phyloP scores from a whole-genome alignment of 2,113 vertebrate species.

The Cygnus buccinator region DNA sequence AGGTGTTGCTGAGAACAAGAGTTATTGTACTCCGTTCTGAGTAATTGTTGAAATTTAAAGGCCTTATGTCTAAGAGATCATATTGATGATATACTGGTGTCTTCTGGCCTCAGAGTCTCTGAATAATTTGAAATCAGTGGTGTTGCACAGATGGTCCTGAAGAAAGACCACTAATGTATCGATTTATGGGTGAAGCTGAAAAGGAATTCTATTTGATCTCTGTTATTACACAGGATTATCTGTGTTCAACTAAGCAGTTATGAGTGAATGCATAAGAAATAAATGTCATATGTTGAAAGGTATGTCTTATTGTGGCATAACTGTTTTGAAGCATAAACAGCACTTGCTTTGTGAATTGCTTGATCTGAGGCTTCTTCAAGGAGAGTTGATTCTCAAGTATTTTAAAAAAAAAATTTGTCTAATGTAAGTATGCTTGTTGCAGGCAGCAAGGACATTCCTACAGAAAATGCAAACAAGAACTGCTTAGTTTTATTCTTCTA shows the following conservation, averaged over 20 bases:
- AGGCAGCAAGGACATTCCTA: neutral
- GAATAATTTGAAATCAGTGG: neutral
- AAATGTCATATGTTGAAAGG: no score
- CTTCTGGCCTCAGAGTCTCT: neutral
- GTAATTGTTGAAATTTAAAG: neutral
- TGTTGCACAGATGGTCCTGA: neutral
- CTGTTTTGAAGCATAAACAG: neutral
- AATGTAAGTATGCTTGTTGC: neutral
- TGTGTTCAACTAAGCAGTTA: neutral
- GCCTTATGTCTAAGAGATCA: neutral
- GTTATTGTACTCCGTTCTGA: neutral
- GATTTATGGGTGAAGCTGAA: constrained; percentile 1
- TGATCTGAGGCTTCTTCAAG: neutral
- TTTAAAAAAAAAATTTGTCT: neutral
- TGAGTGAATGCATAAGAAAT: neutral
- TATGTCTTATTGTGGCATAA: neutral
- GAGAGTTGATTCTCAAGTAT: neutral
- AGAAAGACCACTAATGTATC: neutral
- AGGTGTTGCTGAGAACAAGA: neutral
- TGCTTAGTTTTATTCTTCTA: neutral
- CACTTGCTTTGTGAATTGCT: neutral
- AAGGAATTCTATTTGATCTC: neutral
- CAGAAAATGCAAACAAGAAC: neutral
- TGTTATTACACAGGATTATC: neutral
- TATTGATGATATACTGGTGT: neutral